Evolutionary conservation across 2,797 vertebrate genomes (phyloP), one percentile per base, ranked within the genome.

Genomic region (Discoglossus pictus): DNA sequence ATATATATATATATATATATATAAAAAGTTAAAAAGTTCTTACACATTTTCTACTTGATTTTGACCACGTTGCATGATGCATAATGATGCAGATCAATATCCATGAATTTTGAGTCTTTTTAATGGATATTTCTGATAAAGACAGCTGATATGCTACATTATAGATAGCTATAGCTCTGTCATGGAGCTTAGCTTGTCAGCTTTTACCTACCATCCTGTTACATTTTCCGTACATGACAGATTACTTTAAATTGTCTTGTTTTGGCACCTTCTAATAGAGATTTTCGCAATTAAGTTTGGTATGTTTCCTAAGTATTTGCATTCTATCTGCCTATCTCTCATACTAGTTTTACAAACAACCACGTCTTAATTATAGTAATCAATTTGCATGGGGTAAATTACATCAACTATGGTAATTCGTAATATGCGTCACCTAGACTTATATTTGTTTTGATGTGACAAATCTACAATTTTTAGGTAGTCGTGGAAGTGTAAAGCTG

Each of bases 381-480:
- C 66, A 81, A 72, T 83, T 84, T 77, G 67, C 74, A 77, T 72
- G 50, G 44, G 75, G 51, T 82, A 84, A 59, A 82, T 84, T 5
- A 1, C 56, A 78, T 82, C 86, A 83, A 54, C 71, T 79, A 54
- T 75, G 75, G 72, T 84, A 82, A 86, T 83, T 85, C 76, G 16
- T 84, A 80, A 63, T 77, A 80, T 74, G 51, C 74, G 76, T 86
- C 77, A 86, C 79, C 72, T 81, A 68, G 66, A 79, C 72, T 42
- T 71, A 20, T 78, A 2, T 79, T 86, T 80, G 67, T 76, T 78
- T 78, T 83, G 82, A 81, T 70, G 75, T 65, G 74, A 76, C 79
- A 75, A 82, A 83, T 84, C 74, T 83, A 76, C 82, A 83, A 80
- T 79, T 81, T 70, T 85, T 73, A 79, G 82, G 75, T 72, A 74